Evolutionary conservation across 1,140 invertebrate species (phyloP), one percentile per base, ranked within the genome.

Genomic region (Drosophila nasuta): DNA sequence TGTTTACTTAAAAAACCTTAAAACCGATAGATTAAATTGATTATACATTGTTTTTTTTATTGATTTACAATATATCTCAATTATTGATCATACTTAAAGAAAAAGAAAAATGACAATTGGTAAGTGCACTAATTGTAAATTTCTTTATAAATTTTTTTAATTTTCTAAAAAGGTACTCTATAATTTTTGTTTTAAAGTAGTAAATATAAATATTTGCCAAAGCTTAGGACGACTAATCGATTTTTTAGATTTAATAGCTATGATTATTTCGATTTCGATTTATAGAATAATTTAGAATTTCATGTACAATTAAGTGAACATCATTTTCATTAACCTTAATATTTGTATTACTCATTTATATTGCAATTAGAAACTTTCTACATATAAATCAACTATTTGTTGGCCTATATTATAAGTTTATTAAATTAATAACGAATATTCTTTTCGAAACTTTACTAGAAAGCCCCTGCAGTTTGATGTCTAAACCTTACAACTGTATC

Each of bases 211-310:
- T 38, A 10, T 38, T 38, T 38, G 35, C 10, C 35, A 38, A 38
- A 38, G 35, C 35, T 38, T 8, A 38, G 8, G 8, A 38, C 35
- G 35, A 38, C 10, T 30, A 66, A 20, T 51, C 6, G 15, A 45
- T 43, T 20, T 10, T 48, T 43, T 58, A 25, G 10, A 10, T 38
- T 10, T 38, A 8, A 38, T 38, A 58, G 49, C 57, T 69, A 54
- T 25, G 49, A 38, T 56, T 62, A 25, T 60, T 64, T 64, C 43
- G 6, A 4, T n/a, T 59, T 66, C 30, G 5, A 6, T 30, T 73
- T 89, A 79, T 77, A 75, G 65, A 79, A 85, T 91, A 87, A 88
- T 91, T 91, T 91, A 91, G 81, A 91, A 91, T 91, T 77, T 91
- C 80, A 73, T 91, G 70, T 77, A 75, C 87, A 82, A 63, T 85